phyloP scores from a whole-genome alignment of 2,113 vertebrate species.

The Phalacrocorax pelagicus region DNA sequence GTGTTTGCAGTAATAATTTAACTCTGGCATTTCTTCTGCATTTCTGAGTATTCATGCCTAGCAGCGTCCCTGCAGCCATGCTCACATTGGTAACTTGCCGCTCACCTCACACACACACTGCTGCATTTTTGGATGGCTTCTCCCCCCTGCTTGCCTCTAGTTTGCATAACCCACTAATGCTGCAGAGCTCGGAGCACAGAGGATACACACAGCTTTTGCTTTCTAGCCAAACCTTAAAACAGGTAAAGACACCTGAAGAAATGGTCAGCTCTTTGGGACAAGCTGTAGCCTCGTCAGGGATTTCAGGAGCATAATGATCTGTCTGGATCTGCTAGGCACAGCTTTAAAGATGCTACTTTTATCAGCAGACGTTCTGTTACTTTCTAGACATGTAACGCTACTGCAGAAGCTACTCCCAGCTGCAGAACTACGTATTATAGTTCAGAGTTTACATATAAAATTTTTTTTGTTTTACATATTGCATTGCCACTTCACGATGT shows the following conservation, averaged over 20 bases:
- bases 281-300: background rate
- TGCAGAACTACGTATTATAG: background rate
- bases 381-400: background rate
- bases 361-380: background rate
- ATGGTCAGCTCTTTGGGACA: fast-evolving
- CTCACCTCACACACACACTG: background rate
- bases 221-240: background rate
- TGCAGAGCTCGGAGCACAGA: background rate
- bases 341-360: background rate
- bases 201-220: background rate
- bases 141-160: background rate
- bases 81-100: background rate
- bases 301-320: background rate
- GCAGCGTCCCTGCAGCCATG: background rate
- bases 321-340: background rate
- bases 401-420: slow-evolving; percentile 7
- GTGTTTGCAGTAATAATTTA: background rate
- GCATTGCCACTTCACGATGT: background rate
- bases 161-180: background rate
- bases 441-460: background rate
- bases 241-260: background rate
- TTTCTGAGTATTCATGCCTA: background rate
- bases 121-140: background rate
- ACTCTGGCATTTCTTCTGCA: background rate
- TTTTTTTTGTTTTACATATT: background rate